These are phyloP conservation scores for Leucozona laternaria DNA, from an alignment of 2,888 invertebrate species.

Conservation along the genomic window DNA sequence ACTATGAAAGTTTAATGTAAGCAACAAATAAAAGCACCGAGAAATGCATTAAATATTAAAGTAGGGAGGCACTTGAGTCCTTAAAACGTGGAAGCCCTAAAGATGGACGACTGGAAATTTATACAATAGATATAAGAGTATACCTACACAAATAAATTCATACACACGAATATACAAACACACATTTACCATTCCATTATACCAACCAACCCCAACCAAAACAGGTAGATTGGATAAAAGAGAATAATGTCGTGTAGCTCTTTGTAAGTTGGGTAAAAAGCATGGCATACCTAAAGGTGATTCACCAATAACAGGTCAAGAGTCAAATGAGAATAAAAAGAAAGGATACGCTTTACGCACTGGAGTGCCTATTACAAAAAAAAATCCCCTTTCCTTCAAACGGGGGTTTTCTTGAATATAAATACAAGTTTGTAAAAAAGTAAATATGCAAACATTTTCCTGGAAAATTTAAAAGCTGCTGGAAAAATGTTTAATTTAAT, in stretches of 20 bases:
- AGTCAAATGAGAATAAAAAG: conserved; percentile 39
- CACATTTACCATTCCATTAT: not conserved
- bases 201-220: too few species aligned
- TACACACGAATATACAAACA: not conserved
- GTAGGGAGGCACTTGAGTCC: conserved; percentile 67
- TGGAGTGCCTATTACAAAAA: conserved; percentile 50
- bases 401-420: not conserved
- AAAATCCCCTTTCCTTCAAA: not conserved
- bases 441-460: not conserved
- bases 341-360: conserved; percentile 42
- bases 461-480: not conserved
- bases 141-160: not conserved
- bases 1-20: conserved; percentile 65
- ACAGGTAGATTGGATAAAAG: conserved; percentile 15
- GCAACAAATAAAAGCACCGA: conserved; percentile 62
- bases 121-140: conserved; percentile 12
- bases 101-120: conserved; percentile 18
- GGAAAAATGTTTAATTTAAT: not conserved
- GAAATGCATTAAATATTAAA: conserved; percentile 73
- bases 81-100: conserved; percentile 41
- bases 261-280: not conserved
- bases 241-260: conserved; percentile 28
- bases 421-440: conserved; percentile 2
- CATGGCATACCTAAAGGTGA: conserved; percentile 17
- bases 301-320: conserved; percentile 55